A percentile compares a stretch with the other conserved stretches of the same genome.
Evolutionary conservation across 2,888 invertebrate genomes (phyloP).

Genomic region (Agrypnus murinus): DNA sequence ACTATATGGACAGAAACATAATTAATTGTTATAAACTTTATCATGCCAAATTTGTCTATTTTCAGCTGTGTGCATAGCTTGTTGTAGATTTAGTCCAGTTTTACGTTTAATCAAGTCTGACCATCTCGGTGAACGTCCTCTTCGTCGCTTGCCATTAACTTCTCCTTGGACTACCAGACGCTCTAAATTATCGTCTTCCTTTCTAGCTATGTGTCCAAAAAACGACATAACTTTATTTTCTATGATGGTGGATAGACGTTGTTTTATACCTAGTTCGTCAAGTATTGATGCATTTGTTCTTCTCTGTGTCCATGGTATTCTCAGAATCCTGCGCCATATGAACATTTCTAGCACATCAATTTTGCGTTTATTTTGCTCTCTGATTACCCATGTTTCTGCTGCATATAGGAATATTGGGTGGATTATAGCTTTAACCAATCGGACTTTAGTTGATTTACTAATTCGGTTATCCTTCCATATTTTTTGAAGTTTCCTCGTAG

Average conservation of each 20-base stretch:
- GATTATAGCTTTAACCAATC: background rate
- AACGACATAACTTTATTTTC: too few relatives aligned
- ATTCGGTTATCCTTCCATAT: background rate
- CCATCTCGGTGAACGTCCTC: background rate
- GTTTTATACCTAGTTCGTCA: background rate
- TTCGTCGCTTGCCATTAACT: background rate
- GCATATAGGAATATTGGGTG: background rate
- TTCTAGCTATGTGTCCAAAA: conserved; percentile 1
- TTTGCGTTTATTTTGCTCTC: background rate
- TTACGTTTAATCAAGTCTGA: background rate
- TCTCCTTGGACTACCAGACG: too few relatives aligned
- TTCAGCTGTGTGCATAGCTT: too few relatives aligned
- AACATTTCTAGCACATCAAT: conserved; percentile 5
- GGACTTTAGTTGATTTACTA: background rate
- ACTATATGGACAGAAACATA: too few relatives aligned
- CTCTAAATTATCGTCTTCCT: background rate
- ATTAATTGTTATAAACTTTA: too few relatives aligned
- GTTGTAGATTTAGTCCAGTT: too few relatives aligned
- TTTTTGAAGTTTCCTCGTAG: background rate
- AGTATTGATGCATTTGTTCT: background rate
- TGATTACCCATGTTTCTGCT: background rate
- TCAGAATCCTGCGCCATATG: background rate
- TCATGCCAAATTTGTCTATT: too few relatives aligned
- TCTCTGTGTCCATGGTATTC: background rate
- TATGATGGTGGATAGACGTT: background rate